Base-by-base conservation (phyloP, 2,113 vertebrate genomes). In the Callipepla californica region DNA sequence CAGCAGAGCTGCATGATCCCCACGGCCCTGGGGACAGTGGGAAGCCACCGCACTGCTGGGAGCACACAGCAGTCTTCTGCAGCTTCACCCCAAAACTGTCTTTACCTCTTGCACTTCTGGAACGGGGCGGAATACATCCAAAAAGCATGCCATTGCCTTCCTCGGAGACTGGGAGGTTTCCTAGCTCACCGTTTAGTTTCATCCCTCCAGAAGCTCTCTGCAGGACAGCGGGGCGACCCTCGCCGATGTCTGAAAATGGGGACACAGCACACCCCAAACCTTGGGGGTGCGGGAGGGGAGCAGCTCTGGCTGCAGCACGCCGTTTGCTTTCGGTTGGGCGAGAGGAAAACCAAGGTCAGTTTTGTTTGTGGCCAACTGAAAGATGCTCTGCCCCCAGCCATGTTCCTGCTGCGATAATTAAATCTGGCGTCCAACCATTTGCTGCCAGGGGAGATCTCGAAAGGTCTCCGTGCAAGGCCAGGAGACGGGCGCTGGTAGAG, bases 281-380 rank as follows among this genome's bases (percentile, higher is more conserved):
- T 2, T 14, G 38, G 0, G 0, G 28, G 13, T 3, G 34, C 9
- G 21, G 44, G 28, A 53, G 0, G 0, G 26, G 47, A 85, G 32
- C 42, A 74, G 82, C 72, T 87, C 82, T 61, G 85, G 91, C 42
- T 38, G 4, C 55, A 84, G 80, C 0, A 1, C 90, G 83, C 25
- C 18, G 47, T 47, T 88, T 51, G 57, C n/a, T 38, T 42, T 47
- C 44, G 50, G 50, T 2, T 68, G 76, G 72, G 65, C 8, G 7
- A 85, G 79, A 93, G 68, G 34, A 92, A 95, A 96, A 94, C 57
- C 92, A 95, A 95, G 96, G 95, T 95, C 93, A 90, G 92, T 51
- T 93, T 80, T 93, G 76, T 93, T 88, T 92, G 92, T 92, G 92
- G 92, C 80, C 92, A 94, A 57, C 38, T 63, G 77, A 82, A 81